Evolutionary conservation across 2,888 invertebrate species (phyloP).

Genomic region (Diplolepis rosae): DNA sequence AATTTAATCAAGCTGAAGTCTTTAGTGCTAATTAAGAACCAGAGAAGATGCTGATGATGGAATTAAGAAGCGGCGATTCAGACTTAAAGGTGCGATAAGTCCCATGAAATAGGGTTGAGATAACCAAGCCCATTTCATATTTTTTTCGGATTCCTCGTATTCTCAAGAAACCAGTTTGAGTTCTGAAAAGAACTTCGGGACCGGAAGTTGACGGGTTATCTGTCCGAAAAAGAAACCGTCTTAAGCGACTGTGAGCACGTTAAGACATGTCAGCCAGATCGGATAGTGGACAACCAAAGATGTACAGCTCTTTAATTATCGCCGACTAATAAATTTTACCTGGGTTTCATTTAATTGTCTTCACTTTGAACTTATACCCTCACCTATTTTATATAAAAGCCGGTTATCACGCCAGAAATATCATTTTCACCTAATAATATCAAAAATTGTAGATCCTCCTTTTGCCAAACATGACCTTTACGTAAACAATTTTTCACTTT

Average conservation of each 20-base stretch:
- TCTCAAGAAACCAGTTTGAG: not conserved
- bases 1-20: constrained; percentile 23
- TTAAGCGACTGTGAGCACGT: constrained; percentile 37
- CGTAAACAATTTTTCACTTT: not conserved
- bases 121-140: constrained; percentile 17
- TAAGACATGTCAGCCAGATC: constrained; percentile 47
- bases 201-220: constrained; percentile 46
- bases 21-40: constrained; percentile 33
- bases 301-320: constrained; percentile 67
- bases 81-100: constrained; percentile 29
- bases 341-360: constrained; percentile 53
- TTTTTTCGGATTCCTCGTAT: constrained; percentile 6
- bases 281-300: constrained; percentile 58
- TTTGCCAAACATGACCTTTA: not conserved
- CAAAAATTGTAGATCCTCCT: not conserved
- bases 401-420: constrained; percentile 39
- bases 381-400: constrained; percentile 41
- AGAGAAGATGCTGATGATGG: constrained; percentile 32
- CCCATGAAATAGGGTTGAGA: constrained; percentile 31
- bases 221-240: constrained; percentile 37
- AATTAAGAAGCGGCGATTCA: constrained; percentile 31
- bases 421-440: constrained; percentile 38
- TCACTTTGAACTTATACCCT: constrained; percentile 48
- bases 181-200: constrained; percentile 32
- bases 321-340: constrained; percentile 65